phyloP scores from a whole-genome alignment of 1,140 invertebrate genomes.

The Drosophila dunni region DNA sequence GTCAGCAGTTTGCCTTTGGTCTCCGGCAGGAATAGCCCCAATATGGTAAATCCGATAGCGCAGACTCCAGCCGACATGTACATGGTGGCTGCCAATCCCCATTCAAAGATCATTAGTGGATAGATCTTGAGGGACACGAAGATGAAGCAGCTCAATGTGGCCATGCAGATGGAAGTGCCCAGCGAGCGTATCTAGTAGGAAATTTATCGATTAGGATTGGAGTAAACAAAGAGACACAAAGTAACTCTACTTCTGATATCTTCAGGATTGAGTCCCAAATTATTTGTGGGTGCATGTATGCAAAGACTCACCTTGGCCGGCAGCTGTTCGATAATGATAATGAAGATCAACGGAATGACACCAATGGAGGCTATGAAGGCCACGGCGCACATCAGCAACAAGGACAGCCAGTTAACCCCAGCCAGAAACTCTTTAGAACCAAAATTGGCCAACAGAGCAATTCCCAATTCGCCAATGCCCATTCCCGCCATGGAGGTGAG shows the following conservation, averaged over 20 bases:
- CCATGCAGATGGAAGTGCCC: slow-evolving; percentile 73
- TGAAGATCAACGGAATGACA: slow-evolving; percentile 62
- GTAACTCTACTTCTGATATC: too few relatives aligned
- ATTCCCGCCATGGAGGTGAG: slow-evolving; percentile 66
- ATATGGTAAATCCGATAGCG: slow-evolving; percentile 60
- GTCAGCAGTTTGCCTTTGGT: slow-evolving; percentile 76
- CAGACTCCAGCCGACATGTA: slow-evolving; percentile 66
- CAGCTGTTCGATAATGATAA: slow-evolving; percentile 63
- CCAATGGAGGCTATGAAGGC: slow-evolving; percentile 58
- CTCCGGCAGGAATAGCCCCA: slow-evolving; percentile 70
- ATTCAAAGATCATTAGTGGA: slow-evolving; percentile 64
- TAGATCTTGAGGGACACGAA: slow-evolving; percentile 73
- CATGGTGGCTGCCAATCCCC: slow-evolving; percentile 64
- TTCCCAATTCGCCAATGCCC: slow-evolving; percentile 52
- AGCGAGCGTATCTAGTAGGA: slow-evolving; percentile 64
- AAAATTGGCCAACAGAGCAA: slow-evolving; percentile 49
- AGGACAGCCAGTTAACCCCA: slow-evolving; percentile 57
- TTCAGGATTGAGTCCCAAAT: too few relatives aligned
- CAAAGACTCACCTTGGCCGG: slow-evolving; percentile 62
- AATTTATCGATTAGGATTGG: background rate
- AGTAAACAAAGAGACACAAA: too few relatives aligned
- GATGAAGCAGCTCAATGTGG: slow-evolving; percentile 65
- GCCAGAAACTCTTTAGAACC: slow-evolving; percentile 46
- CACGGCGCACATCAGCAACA: slow-evolving; percentile 61
- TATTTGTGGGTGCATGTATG: too few relatives aligned